Conservation (phyloP, 2,113 vertebrate genomes). For the Labrus mixtus region DNA sequence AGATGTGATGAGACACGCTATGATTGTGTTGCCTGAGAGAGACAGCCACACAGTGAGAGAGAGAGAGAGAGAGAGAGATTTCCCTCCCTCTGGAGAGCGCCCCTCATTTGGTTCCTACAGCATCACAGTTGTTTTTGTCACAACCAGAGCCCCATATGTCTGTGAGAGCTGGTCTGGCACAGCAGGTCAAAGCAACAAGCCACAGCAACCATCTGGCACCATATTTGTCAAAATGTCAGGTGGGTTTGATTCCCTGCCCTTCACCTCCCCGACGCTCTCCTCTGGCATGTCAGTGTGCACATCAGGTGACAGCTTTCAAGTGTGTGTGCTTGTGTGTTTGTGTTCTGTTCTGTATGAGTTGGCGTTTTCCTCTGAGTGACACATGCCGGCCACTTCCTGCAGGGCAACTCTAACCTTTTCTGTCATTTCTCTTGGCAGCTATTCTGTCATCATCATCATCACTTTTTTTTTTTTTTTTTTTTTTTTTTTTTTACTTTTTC, state of each 20-base stretch:
- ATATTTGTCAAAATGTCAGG: slow-evolving; percentile 67
- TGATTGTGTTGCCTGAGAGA: slow-evolving; percentile 26
- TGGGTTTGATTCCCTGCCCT: slow-evolving; percentile 66
- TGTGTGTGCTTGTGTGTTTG: slow-evolving; percentile 9
- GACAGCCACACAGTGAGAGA: no score
- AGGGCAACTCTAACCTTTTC: slow-evolving; percentile 70
- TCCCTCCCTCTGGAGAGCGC: slow-evolving; percentile 21
- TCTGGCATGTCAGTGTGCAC: slow-evolving; percentile 12
- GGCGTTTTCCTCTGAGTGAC: slow-evolving; percentile 63
- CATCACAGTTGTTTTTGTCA: slow-evolving; percentile 61
- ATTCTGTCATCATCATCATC: slow-evolving; percentile 44
- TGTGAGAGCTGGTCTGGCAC: slow-evolving; percentile 44
- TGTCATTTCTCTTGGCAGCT: slow-evolving; percentile 65
- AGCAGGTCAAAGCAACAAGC: slow-evolving; percentile 58
- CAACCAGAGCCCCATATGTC: slow-evolving; percentile 50
- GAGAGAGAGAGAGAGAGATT: slow-evolving; percentile 6
- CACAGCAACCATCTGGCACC: slow-evolving; percentile 67
- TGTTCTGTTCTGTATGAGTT: slow-evolving; percentile 7
- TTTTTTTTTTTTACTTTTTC: not conserved
- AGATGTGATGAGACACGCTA: slow-evolving; percentile 29
- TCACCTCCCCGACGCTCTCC: slow-evolving; percentile 36
- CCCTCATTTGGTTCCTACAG: slow-evolving; percentile 33
- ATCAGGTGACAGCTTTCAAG: slow-evolving; percentile 40
- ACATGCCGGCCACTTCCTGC: slow-evolving; percentile 45
- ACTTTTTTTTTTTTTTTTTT: slow-evolving; percentile 10